Evolutionary conservation across 2,113 vertebrate genomes (phyloP), one percentile per base, ranked within the genome.

Genomic region (Rhizomys pruinosus): DNA sequence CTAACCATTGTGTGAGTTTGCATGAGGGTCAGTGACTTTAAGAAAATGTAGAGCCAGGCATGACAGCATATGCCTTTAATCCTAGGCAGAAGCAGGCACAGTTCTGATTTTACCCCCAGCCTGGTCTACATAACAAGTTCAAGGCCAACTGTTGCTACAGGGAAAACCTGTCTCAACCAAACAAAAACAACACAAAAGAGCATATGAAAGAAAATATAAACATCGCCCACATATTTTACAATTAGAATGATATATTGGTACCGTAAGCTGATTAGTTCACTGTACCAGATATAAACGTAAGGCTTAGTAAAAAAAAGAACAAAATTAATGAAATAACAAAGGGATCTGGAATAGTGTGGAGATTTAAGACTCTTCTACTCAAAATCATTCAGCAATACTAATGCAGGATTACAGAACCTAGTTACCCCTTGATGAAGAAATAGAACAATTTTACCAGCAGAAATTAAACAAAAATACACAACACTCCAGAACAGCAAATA

Each of bases 241-340:
- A 78, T 68, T 72, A 81, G 16, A 32, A 52, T 17, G 42, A 25
- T 52, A 52, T 64, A 71, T 81, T 32, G 61, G 55, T 66, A 73
- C 72, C 29, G 64, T 44, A 37, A 73, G 66, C 19, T 79, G 78
- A 79, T 72, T 32, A 89, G 25, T 57, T 39, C 7, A 19, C 29
- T 73, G 27, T 32, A 66, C 42, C 37, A 42, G 32, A 72, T 42
- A 6, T 42, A 44, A 82, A 84, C 29, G 39, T 44, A 87, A 63
- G 68, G 84, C 89, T n/a, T 92, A 61, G 29, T 52, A 91, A 37
- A 87, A 42, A 32, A n/a, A 92, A 87, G 42, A 87, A 42, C n/a
- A n/a, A 92, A 87, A 94, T 84, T 80, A 76, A 61, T 82, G 37
- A 73, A 94, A 95, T 81, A 80, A 84, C 59, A 95, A 25, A 42